A percentile compares a stretch with the other conserved stretches of the same genome.
Evolutionary conservation across 1,140 invertebrate species (phyloP).

Genomic region (Limonius californicus): DNA sequence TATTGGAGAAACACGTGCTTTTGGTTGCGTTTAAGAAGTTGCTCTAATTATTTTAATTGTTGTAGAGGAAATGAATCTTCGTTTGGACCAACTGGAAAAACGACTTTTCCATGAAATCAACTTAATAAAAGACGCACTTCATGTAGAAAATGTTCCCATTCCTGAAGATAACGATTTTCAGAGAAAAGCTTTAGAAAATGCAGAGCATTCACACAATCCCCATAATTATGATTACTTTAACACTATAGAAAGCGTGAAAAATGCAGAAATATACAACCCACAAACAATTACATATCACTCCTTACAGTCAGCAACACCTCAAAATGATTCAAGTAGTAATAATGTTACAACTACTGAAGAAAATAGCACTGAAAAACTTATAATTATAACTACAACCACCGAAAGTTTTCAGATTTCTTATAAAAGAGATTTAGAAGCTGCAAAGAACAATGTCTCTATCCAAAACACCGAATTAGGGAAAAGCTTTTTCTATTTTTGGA

Average conservation of each 20-base stretch:
- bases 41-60: neutral
- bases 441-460: conserved; percentile 29
- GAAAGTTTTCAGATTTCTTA: neutral
- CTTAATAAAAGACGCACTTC: conserved; percentile 22
- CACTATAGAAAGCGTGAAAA: too few relatives aligned
- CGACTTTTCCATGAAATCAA: conserved; percentile 25
- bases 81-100: conserved; percentile 26
- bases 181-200: neutral
- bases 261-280: conserved; percentile 2
- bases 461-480: conserved; percentile 26
- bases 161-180: too few relatives aligned
- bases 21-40: too few relatives aligned
- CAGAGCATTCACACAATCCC: neutral
- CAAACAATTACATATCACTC: neutral
- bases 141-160: neutral
- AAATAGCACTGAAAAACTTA: too few relatives aligned
- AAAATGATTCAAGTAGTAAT: too few relatives aligned
- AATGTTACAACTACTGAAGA: too few relatives aligned
- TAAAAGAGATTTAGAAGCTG: conserved; percentile 28
- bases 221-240: too few relatives aligned
- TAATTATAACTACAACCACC: too few relatives aligned
- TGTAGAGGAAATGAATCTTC: conserved; percentile 25
- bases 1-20: too few relatives aligned
- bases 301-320: neutral
- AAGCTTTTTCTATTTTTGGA: conserved; percentile 35